Conservation (phyloP, 2,113 vertebrate species). For the Ptychochromis oligacanthus region DNA sequence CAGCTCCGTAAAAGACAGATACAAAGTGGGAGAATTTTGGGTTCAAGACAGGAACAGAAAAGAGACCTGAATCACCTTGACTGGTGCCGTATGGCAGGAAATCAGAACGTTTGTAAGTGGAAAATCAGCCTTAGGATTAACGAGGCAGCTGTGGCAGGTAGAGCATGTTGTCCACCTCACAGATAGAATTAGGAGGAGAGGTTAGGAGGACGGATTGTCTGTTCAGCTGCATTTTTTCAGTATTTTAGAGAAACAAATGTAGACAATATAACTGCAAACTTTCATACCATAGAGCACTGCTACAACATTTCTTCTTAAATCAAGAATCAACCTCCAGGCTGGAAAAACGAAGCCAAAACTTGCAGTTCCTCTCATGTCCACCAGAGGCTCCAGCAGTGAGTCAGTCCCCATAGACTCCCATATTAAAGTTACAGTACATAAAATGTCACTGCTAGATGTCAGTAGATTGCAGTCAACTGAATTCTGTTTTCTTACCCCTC, state of each 20-base stretch:
- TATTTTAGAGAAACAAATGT: too few species aligned
- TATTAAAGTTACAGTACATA: background rate
- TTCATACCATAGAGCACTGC: background rate
- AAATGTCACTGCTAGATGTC: too few species aligned
- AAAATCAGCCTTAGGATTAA: background rate
- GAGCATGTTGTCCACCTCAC: background rate
- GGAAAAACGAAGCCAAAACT: fast-evolving
- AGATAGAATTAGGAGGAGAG: background rate
- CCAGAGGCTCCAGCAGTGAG: background rate
- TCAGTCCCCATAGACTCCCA: background rate
- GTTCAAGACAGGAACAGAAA: background rate
- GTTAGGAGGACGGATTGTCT: too few species aligned
- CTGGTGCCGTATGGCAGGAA: background rate
- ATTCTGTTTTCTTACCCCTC: too few species aligned
- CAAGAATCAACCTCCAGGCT: background rate
- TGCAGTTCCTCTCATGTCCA: background rate
- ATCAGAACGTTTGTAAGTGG: background rate
- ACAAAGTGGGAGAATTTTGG: background rate
- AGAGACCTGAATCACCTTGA: background rate
- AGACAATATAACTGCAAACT: background rate
- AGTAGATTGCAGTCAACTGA: too few species aligned
- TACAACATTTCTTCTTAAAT: background rate
- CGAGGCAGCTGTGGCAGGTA: background rate
- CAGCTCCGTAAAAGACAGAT: background rate
- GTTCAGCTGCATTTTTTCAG: too few species aligned